These are phyloP conservation scores for Papio anubis DNA, from an alignment of 2,113 vertebrate genomes.

Conservation along the genomic window DNA sequence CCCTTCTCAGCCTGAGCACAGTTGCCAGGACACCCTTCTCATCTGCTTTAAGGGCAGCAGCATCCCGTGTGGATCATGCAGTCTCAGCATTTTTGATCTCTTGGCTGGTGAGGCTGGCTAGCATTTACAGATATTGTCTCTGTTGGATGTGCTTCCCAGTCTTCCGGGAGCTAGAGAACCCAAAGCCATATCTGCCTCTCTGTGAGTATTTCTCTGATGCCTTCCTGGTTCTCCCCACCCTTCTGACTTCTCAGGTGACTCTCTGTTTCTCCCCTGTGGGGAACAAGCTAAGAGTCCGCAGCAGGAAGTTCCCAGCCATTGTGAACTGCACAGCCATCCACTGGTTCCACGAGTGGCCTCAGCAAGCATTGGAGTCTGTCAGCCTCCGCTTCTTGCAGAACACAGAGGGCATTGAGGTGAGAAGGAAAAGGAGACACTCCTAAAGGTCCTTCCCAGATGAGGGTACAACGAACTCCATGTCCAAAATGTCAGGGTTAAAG, in stretches of 20 bases:
- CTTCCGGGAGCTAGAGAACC: not conserved
- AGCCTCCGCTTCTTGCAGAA: constrained; percentile 92
- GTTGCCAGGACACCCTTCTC: not conserved
- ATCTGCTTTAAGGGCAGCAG: not conserved
- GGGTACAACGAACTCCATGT: not conserved
- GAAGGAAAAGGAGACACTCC: constrained; percentile 2
- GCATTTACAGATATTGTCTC: not conserved
- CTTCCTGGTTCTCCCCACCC: not conserved
- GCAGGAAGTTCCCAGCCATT: constrained; percentile 94
- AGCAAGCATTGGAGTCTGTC: constrained; percentile 93
- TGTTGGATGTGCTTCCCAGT: not conserved
- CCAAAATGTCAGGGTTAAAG: not conserved
- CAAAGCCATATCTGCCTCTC: not conserved
- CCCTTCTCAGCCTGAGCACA: not conserved
- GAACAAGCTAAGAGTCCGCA: constrained; percentile 87
- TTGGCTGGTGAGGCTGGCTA: not conserved
- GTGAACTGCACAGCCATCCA: constrained; percentile 90
- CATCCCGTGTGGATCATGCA: not conserved
- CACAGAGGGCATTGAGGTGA: constrained; percentile 90
- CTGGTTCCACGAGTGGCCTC: constrained; percentile 98
- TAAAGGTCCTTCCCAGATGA: not conserved
- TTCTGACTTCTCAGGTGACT: constrained; percentile 84
- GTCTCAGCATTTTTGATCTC: not conserved
- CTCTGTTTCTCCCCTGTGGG: constrained; percentile 96
- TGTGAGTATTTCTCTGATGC: not conserved